phyloP scores from a whole-genome alignment of 2,797 vertebrate genomes.

The Coendou prehensilis region DNA sequence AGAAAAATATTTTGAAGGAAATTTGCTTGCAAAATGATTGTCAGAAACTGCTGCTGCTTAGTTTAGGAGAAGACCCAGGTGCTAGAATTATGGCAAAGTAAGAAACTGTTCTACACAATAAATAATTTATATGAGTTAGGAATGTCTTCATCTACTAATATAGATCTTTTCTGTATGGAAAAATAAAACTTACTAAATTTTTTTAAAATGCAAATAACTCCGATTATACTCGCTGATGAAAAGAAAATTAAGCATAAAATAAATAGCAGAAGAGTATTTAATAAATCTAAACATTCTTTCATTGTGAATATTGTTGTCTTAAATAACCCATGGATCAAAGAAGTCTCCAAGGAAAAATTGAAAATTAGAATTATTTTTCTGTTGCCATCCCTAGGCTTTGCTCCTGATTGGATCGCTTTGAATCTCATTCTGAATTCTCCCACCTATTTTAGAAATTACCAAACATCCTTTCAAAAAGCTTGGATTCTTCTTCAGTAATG shows the following conservation, averaged over 20 bases:
- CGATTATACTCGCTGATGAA: background rate
- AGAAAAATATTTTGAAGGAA: background rate
- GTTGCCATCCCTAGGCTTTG: background rate
- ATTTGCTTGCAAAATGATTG: background rate
- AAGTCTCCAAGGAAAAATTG: background rate
- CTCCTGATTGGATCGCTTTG: background rate
- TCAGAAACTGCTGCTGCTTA: background rate
- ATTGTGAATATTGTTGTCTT: background rate
- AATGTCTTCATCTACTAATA: background rate
- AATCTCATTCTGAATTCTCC: background rate
- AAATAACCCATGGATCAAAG: background rate
- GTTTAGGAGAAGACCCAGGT: background rate
- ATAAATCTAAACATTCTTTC: background rate
- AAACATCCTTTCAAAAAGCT: background rate
- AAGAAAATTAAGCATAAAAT: conserved; percentile 10
- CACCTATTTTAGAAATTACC: background rate
- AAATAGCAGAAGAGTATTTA: background rate
- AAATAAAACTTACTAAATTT: background rate
- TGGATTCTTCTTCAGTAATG: background rate
- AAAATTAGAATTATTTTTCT: background rate
- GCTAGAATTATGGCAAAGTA: background rate
- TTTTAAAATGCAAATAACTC: background rate
- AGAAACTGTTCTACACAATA: background rate
- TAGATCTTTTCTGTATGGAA: background rate
- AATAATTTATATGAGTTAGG: background rate